Evolutionary conservation across 2,113 vertebrate species (phyloP), one percentile per base, ranked within the genome.

Genomic region (Silurus asotus): DNA sequence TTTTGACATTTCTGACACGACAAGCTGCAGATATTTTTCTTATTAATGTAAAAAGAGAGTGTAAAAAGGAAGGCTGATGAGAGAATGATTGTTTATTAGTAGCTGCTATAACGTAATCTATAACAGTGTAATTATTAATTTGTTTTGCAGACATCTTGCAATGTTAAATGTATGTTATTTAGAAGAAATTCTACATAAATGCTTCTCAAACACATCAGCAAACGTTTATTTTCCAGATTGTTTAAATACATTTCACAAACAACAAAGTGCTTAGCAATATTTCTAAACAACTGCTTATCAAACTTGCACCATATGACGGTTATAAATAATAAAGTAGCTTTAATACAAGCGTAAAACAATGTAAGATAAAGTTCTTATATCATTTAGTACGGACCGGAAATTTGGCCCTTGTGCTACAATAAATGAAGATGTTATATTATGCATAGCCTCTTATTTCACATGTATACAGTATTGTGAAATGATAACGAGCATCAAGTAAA

Each of bases 361-460:
- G 89, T 86, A 88, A 93, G 28, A 61, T 61, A 95, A 95, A 95
- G 93, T 93, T 82, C 82, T 84, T 51, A 59, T 59, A 72, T 77
- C 94, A 92, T 95, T 94, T 95, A 91, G 93, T 58, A 95, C 94
- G 94, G 93, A 92, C 92, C 92, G 94, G 93, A 92, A 94, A 93
- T 94, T 92, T 94, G 89, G 91, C 93, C 93, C 89, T 90, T 91
- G 91, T 90, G 84, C 95, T 94, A 96, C 93, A 96, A 93, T 96
- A 96, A 96, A 94, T 93, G 94, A 89, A 95, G 91, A 88, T 10
- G 19, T 45, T 96, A 96, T 92, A 93, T 95, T 96, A 96, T 94
- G 95, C 95, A 94, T 96, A 96, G 95, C 93, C 94, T 96, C 96
- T 96, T 95, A 96, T 95, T 96, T 95, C 96, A 96, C 92, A 96